Conservation (phyloP, 2,888 invertebrate species). For the Polydrusus pterygomalis region DNA sequence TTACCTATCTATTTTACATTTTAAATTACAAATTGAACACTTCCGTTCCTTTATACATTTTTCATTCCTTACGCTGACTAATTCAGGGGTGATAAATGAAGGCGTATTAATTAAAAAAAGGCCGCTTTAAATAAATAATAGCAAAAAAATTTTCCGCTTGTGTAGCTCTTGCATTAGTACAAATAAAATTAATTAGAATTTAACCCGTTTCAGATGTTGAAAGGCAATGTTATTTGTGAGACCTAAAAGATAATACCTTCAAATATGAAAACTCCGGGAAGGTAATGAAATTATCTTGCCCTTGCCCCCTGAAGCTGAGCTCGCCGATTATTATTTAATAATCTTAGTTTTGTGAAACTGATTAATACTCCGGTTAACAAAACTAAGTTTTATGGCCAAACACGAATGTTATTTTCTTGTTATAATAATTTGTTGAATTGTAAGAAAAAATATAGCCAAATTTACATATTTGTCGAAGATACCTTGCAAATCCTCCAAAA, state of each 20-base stretch:
- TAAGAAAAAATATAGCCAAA: no score
- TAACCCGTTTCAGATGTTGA: not conserved
- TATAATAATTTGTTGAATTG: no score
- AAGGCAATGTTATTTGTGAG: constrained; percentile 1
- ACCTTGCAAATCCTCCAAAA: no score
- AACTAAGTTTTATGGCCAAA: no score
- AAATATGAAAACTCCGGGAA: not conserved
- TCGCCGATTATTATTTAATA: no score
- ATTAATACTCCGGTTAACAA: no score
- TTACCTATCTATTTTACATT: constrained; percentile 15
- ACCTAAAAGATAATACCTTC: not conserved
- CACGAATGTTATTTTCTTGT: no score
- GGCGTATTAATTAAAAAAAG: constrained; percentile 23
- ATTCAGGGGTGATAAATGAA: constrained; percentile 16
- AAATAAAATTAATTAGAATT: constrained; percentile 26
- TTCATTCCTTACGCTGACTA: constrained; percentile 29
- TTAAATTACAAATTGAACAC: constrained; percentile 25
- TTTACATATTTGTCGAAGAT: no score
- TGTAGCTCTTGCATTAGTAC: constrained; percentile 14
- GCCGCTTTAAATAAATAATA: constrained; percentile 14
- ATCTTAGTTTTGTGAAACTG: no score
- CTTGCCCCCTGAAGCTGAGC: not conserved
- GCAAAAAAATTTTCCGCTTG: constrained; percentile 11
- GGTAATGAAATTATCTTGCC: not conserved
- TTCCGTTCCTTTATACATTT: constrained; percentile 14